Evolutionary conservation across 23 tunicate genomes (phyloP).

Genomic region (Styela plicata): DNA sequence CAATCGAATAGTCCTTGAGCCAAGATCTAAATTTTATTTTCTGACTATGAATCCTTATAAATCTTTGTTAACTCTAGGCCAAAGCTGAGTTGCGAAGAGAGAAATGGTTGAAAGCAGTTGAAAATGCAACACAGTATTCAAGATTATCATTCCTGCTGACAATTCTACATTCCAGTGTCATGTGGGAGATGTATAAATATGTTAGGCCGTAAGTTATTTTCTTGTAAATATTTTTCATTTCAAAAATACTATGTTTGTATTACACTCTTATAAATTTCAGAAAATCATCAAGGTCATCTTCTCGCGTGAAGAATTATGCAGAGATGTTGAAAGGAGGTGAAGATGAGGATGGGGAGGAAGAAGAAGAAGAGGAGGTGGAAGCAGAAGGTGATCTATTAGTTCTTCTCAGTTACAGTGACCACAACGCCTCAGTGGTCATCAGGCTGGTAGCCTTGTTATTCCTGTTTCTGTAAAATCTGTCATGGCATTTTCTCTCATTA

Average conservation of each 20-base stretch:
- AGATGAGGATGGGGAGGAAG: constrained; percentile 20
- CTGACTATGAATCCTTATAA: no score
- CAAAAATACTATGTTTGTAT: no score
- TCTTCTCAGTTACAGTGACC: no score
- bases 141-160: constrained; percentile 41
- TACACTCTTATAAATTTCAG: background rate
- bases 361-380: constrained; percentile 30
- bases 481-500: no score
- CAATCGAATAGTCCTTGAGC: no score
- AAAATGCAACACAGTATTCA: constrained; percentile 46
- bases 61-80: no score
- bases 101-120: constrained; percentile 52
- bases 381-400: constrained; percentile 21
- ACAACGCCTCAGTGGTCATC: no score
- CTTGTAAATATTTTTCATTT: no score
- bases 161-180: constrained; percentile 49
- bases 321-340: constrained; percentile 35
- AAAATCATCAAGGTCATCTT: constrained; percentile 18
- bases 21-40: no score
- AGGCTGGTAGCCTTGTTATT: no score
- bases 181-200: constrained; percentile 69
- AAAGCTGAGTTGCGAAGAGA: constrained; percentile 48
- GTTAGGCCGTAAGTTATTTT: constrained; percentile 35
- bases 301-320: constrained; percentile 48
- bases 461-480: no score